Conservation (phyloP, 2,797 vertebrate genomes). For the Botia almorhae region DNA sequence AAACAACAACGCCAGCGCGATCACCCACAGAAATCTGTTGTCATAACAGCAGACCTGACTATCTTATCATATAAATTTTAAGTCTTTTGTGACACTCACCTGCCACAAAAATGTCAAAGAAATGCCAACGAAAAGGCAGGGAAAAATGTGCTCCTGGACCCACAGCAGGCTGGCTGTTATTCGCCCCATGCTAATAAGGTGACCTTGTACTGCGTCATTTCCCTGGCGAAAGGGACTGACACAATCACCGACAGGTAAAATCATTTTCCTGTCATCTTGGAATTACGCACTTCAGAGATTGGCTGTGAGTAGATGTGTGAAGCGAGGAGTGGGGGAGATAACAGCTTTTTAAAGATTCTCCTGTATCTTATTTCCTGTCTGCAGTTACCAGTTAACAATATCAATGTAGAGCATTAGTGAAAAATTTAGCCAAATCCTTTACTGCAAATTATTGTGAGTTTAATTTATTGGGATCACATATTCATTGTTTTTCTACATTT, state of each 20-base stretch:
- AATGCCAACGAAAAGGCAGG: slow-evolving; percentile 23
- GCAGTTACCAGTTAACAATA: neutral
- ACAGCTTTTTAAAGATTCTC: slow-evolving; percentile 14
- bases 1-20: slow-evolving; percentile 11
- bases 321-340: neutral
- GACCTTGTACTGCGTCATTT: slow-evolving; percentile 45
- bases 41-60: slow-evolving; percentile 5
- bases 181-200: slow-evolving; percentile 47
- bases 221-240: slow-evolving; percentile 23
- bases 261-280: slow-evolving; percentile 37
- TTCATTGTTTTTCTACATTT: neutral
- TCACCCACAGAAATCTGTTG: slow-evolving; percentile 34
- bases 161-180: slow-evolving; percentile 12
- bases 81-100: slow-evolving; percentile 37
- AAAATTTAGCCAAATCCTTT: neutral
- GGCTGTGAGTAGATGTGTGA: slow-evolving; percentile 33
- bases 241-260: slow-evolving; percentile 33
- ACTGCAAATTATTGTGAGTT: neutral
- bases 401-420: too few relatives aligned
- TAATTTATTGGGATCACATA: neutral
- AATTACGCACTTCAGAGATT: slow-evolving; percentile 38
- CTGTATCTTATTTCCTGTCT: slow-evolving; percentile 12
- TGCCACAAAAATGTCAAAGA: slow-evolving; percentile 55
- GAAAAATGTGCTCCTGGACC: neutral
- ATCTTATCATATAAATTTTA: slow-evolving; percentile 39